Base-by-base conservation (phyloP, 2,888 invertebrate genomes). In the Ennomos quercinarius region DNA sequence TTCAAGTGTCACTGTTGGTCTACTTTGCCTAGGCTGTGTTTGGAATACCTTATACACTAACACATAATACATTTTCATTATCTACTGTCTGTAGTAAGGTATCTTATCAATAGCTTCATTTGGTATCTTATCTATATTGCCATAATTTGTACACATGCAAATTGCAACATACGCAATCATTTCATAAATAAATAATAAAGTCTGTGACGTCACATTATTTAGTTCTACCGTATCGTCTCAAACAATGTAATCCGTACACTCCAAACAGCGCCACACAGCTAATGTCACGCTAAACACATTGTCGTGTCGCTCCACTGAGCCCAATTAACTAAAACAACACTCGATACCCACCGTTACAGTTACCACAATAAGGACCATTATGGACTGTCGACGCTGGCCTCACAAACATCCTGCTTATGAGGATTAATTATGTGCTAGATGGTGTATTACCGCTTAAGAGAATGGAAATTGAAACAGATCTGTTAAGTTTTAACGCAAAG, bases 221-320 rank as follows among this genome's bases (percentile, higher is more conserved):
- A 13, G 27, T 55, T 1, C 8, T 42, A 41, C 46, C 49, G 57
- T 52, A 37, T 54, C 8, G 1, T n/a, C 10, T 1, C 11, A 12
- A 37, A 50, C 52, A 75, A 66, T 72, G 82, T 62, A 68, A 8
- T 46, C 63, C 12, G 39, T 11, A 67, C 0, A 47, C 10, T 10
- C 59, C 53, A 54, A 57, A 66, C 65, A 52, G 61, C 60, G 48
- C 58, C 63, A 67, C 57, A 56, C 64, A 74, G 67, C 72, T 82
- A 84, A 86, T 84, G 80, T 67, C 61, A 63, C 72, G 70, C 81
- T 87, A 81, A 86, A 84, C 81, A 83, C 87, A 84, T 73, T 76
- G 76, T 77, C 82, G 78, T 84, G 87, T 87, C 68, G 71, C 73
- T 61, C 61, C 66, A 50, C 63, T 63, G 70, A 67, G 57, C 60